Evolutionary conservation across 2,797 vertebrate genomes (phyloP).

Genomic region (Etheostoma nigrum): DNA sequence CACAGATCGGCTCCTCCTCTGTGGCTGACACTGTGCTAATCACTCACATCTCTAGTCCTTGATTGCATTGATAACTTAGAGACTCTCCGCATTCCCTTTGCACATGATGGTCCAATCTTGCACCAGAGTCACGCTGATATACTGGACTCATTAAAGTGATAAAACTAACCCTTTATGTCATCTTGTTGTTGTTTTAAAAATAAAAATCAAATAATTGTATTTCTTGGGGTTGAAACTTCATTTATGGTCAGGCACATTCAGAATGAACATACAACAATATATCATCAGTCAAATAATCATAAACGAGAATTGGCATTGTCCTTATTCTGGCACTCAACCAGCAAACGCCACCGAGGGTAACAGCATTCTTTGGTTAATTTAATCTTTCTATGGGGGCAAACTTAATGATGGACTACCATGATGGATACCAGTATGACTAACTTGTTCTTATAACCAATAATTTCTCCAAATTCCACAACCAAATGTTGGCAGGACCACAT

Average conservation of each 20-base stretch:
- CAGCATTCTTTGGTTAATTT: background rate
- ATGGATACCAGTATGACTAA: no score
- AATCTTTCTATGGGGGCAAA: background rate
- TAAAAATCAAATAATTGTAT: no score
- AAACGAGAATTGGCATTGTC: background rate
- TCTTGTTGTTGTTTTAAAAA: background rate
- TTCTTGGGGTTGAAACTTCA: no score
- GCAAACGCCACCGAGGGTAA: background rate
- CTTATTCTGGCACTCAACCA: background rate
- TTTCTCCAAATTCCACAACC: background rate
- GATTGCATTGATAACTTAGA: constrained; percentile 27
- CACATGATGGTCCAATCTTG: background rate
- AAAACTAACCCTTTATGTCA: no score
- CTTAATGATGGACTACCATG: no score
- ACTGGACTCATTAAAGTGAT: constrained; percentile 7
- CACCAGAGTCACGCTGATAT: background rate
- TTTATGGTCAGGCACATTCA: no score
- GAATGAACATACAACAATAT: no score
- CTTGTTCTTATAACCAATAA: background rate
- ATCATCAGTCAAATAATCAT: no score
- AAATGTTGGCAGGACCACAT: background rate
- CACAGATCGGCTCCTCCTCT: constrained; percentile 29
- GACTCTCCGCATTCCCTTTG: background rate
- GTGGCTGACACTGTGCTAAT: constrained; percentile 34
- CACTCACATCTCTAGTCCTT: constrained; percentile 23